These are phyloP conservation scores for Pungitius pungitius DNA, from an alignment of 2,113 vertebrate genomes.

Conservation along the genomic window DNA sequence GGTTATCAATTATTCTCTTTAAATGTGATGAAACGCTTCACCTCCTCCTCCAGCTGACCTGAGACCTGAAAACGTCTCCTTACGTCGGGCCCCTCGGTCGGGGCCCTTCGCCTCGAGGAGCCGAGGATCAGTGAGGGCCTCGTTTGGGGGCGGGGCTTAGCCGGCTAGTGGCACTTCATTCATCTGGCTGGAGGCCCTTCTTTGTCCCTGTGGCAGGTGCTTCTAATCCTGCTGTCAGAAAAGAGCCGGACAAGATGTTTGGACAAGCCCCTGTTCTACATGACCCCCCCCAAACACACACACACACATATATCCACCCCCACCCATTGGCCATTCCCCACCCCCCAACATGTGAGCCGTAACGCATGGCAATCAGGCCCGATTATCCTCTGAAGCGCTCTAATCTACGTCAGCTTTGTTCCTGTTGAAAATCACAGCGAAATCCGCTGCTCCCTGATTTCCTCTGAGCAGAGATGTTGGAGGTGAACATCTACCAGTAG, in stretches of 20 bases:
- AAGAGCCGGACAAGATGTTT: conserved; percentile 67
- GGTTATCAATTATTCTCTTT: too few species aligned
- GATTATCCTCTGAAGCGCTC: conserved; percentile 43
- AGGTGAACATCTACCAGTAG: too few species aligned
- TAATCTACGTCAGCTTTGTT: neutral
- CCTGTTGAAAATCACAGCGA: neutral
- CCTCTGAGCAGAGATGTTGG: too few species aligned
- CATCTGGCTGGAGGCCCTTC: conserved; percentile 60
- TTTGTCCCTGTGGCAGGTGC: conserved; percentile 74
- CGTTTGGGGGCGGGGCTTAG: neutral
- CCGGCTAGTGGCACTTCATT: conserved; percentile 62
- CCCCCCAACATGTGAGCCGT: conserved; percentile 40
- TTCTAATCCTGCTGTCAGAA: conserved; percentile 75
- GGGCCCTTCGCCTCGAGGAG: neutral
- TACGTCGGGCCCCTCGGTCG: conserved; percentile 6
- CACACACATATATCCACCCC: conserved; percentile 13
- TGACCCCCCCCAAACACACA: conserved; percentile 24
- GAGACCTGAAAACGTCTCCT: neutral
- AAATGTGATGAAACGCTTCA: too few species aligned
- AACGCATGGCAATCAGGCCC: conserved; percentile 44
- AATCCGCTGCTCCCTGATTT: neutral
- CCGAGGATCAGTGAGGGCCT: conserved; percentile 5
- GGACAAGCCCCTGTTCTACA: conserved; percentile 63
- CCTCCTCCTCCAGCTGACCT: too few species aligned
- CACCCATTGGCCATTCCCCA: neutral